Base-by-base conservation (phyloP, 2,888 invertebrate genomes). In the Brachypalpus laphriformis region DNA sequence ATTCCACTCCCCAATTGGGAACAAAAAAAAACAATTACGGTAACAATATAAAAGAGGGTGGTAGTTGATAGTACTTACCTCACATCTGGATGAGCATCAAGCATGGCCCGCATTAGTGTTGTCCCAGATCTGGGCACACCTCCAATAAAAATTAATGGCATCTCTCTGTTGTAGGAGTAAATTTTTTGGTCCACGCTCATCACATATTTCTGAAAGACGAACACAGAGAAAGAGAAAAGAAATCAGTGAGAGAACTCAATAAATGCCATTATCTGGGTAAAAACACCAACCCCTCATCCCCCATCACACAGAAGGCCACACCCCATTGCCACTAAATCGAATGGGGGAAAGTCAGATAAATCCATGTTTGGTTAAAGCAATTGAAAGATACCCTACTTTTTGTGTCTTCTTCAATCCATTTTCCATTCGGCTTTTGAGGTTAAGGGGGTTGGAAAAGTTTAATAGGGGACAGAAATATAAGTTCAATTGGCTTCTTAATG, bases 121-220 rank as follows among this genome's bases (percentile, higher is more conserved):
- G 99, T 99, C 70, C 99, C 99, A 63, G 98, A 98, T 89, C 99
- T 95, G 75, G 99, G 99, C 90, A 99, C 98, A 87, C 99, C 99
- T 78, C 99, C 99, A 91, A 99, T 98, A 93, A 98, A 98, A 92
- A 98, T 97, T 88, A 98, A 94, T 89, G 98, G 98, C 96, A 98
- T 97, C 88, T 96, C 95, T 89, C 97, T 94, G 91, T 97, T 96
- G 92, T 97, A 97, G 80, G 94, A 93, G 92, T 95, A 96, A 72
- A 93, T 92, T 90, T 94, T 94, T 88, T 94, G 93, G 91, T 95
- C 94, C 78, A 93, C 91, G 61, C 94, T 95, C 86, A 94, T 91
- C 66, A 95, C 93, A 90, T 93, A 94, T 91, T 94, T 95, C 93
- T 95, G 91, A 3, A 91, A 92, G 85, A 82, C 87, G 80, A 87